These are phyloP conservation scores for Delia radicum DNA, from an alignment of 1,140 invertebrate species.

Conservation along the genomic window DNA sequence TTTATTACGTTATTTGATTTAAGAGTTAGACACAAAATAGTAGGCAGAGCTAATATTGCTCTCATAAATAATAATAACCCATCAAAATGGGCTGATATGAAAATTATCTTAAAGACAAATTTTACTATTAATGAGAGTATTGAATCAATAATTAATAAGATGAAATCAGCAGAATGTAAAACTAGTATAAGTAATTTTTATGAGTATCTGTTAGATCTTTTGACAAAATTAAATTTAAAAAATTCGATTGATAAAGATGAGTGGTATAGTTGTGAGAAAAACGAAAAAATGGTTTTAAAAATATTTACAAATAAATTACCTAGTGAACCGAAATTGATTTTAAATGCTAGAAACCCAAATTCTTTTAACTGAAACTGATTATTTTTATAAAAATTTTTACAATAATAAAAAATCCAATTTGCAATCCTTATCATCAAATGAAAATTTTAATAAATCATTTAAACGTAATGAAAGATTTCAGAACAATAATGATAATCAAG, in stretches of 20 bases:
- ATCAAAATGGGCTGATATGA: too few relatives aligned
- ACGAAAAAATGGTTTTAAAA: neutral
- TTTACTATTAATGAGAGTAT: too few relatives aligned
- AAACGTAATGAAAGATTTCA: neutral
- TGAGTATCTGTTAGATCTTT: neutral
- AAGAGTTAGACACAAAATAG: too few relatives aligned
- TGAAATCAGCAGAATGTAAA: too few relatives aligned
- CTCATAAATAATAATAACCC: too few relatives aligned
- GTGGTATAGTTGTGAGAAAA: neutral
- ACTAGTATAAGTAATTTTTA: neutral
- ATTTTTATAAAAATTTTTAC: conserved; percentile 5
- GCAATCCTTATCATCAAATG: neutral
- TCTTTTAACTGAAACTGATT: neutral
- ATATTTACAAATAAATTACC: neutral
- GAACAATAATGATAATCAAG: neutral
- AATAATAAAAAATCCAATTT: conserved; percentile 24
- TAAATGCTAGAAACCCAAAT: neutral
- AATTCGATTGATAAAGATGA: neutral
- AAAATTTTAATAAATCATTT: neutral
- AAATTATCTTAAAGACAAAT: too few relatives aligned
- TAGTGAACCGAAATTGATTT: neutral
- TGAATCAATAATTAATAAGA: too few relatives aligned
- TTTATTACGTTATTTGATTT: too few relatives aligned
- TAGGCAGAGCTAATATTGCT: too few relatives aligned
- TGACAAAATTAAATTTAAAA: conserved; percentile 1